Base-by-base conservation (phyloP, 2,888 invertebrate species). In the Choristoneura rosaceana region DNA sequence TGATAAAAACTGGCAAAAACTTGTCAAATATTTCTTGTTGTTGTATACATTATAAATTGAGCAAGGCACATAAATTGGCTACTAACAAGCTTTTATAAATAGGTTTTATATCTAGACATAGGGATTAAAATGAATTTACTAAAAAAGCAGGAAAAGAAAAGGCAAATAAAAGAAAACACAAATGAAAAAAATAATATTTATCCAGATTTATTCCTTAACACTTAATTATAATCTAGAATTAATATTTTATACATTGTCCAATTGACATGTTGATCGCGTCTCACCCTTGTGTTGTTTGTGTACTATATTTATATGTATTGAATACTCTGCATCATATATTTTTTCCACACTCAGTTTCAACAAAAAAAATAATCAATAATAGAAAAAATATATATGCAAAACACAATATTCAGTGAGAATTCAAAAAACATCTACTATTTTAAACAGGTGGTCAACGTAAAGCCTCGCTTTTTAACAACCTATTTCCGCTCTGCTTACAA, bases 141-240 rank as follows among this genome's bases (percentile, higher is more conserved):
- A 60, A 15, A 68, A 67, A 67, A 50, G 17, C 34, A 62, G 58
- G 58, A 58, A 71, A 47, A 66, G 71, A 74, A 76, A 71, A 71
- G 71, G 25, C 47, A 63, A 68, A 58, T 63, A 71, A 38, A 92
- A 90, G 89, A 87, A 92, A 92, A 91, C 85, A 69, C 86, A 89
- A 90, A 88, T 82, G 80, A 90, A 90, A 88, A 89, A 90, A 88
- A 89, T 87, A 90, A 91, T 92, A 91, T 91, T 90, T 90, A 92
- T 92, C 92, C 92, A 92, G 90, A 88, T 94, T 93, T 93, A 94
- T 92, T 93, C 87, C 93, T 92, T 93, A 94, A 90, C 88, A 90
- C 86, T 92, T 87, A 93, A 89, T 91, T 92, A 91, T 78, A 88
- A 89, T 87, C 93, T 93, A 93, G 84, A 84, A 89, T 90, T 90